Evolutionary conservation across 1,140 invertebrate genomes (phyloP).

Genomic region (Coptotermes formosanus): DNA sequence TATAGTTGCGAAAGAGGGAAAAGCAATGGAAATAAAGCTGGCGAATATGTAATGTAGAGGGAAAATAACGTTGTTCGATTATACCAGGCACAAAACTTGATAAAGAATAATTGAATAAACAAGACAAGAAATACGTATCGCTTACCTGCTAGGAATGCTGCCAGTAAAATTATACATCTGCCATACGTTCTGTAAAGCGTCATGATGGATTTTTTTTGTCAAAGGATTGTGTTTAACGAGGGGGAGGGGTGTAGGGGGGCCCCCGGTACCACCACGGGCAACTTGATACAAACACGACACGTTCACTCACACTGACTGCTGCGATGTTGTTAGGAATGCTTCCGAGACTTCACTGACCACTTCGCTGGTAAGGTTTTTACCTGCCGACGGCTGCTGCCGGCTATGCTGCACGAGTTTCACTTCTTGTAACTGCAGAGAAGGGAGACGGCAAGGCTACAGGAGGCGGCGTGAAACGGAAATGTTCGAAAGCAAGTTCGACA

Average conservation of each 20-base stretch:
- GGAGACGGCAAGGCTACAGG: background rate
- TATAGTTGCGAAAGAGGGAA: background rate
- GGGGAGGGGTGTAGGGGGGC: background rate
- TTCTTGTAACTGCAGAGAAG: conserved; percentile 1
- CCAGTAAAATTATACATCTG: background rate
- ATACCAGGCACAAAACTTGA: background rate
- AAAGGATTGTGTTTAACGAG: background rate
- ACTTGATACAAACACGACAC: background rate
- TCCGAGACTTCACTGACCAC: background rate
- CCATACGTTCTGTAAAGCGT: background rate
- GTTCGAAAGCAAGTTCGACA: too few species aligned
- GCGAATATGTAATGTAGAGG: background rate
- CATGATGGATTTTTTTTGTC: background rate
- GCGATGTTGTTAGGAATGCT: background rate
- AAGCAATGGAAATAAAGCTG: background rate
- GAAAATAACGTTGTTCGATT: background rate
- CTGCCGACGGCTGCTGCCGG: background rate
- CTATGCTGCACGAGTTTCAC: background rate
- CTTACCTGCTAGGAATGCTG: conserved; percentile 4
- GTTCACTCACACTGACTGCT: background rate
- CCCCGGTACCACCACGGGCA: background rate
- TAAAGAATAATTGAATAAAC: background rate
- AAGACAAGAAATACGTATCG: background rate
- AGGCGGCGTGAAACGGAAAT: background rate
- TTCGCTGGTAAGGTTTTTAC: background rate